Evolutionary conservation across 2,113 vertebrate genomes (phyloP).

Genomic region (Meles meles): DNA sequence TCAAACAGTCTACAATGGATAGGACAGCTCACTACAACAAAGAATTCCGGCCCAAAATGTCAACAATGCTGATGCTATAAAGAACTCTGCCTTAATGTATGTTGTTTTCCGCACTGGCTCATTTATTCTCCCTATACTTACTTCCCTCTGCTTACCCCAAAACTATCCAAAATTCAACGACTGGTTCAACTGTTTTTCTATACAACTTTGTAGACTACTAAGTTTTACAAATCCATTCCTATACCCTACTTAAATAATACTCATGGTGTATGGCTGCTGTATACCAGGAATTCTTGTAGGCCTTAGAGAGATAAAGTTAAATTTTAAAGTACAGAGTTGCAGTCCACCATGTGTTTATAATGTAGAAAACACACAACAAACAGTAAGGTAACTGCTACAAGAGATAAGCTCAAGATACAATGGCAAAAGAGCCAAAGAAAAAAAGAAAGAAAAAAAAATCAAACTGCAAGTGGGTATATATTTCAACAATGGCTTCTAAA

Average conservation of each 20-base stretch:
- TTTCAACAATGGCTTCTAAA: background rate
- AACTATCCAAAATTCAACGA: background rate
- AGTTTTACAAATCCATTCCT: background rate
- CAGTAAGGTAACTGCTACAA: background rate
- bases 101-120: background rate
- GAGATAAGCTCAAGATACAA: background rate
- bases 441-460: background rate
- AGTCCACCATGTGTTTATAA: background rate
- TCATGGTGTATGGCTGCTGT: background rate
- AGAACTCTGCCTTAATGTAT: background rate
- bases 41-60: background rate
- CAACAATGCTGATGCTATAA: background rate
- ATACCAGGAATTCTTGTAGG: background rate
- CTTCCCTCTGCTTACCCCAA: background rate
- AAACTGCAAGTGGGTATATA: background rate
- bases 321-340: background rate
- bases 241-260: background rate
- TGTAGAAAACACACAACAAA: background rate
- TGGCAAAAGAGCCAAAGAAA: background rate
- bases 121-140: background rate
- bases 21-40: background rate
- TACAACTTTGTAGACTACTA: background rate
- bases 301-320: background rate
- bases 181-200: background rate
- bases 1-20: background rate